Evolutionary conservation across 2,888 invertebrate genomes (phyloP), one percentile per base, ranked within the genome.

Genomic region (Mechanitis messenoides): DNA sequence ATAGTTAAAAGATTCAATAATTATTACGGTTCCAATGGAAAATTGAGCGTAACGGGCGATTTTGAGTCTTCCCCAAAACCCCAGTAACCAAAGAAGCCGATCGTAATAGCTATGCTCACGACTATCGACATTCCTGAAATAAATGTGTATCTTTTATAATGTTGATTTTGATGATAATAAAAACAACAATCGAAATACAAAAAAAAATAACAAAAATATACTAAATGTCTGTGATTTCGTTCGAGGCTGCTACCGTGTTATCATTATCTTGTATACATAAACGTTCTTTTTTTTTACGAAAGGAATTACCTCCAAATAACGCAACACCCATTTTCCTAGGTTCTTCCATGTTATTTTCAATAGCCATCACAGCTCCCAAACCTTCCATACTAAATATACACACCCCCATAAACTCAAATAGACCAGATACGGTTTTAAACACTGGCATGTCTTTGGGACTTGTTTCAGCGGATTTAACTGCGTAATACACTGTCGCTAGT

Each of bases 381-480:
- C 82, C 77, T 69, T 92, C 91, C 71, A 92, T 78, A 35, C 91
- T 88, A 68, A 91, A 92, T n/a, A 91, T 86, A 28, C 89, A 90
- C 0, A 90, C 86, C 3, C 91, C 91, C 60, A 88, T 80, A 71
- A 91, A 91, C 73, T 79, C 74, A 1, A 81, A 71, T 0, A 81
- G 38, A 0, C 79, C 80, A 0, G 69, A 28, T 0, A 74, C 2
- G 0, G 60, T 59, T 47, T 74, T 77, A 61, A 68, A 77, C 0
- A 55, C 54, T 0, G 78, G 72, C 54, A 73, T 72, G 0, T 77
- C 72, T 0, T 56, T 1, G 0, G 69, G 69, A 1, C 64, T 65
- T 1, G 4, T 33, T 0, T 53, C 35, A 0, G 69, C 62, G 0
- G 53, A 28, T 6, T 61, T 70, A 0, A 67, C 38, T 0, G 74